These are phyloP conservation scores for Apeltes quadracus DNA, from an alignment of 2,113 vertebrate genomes.

Conservation along the genomic window DNA sequence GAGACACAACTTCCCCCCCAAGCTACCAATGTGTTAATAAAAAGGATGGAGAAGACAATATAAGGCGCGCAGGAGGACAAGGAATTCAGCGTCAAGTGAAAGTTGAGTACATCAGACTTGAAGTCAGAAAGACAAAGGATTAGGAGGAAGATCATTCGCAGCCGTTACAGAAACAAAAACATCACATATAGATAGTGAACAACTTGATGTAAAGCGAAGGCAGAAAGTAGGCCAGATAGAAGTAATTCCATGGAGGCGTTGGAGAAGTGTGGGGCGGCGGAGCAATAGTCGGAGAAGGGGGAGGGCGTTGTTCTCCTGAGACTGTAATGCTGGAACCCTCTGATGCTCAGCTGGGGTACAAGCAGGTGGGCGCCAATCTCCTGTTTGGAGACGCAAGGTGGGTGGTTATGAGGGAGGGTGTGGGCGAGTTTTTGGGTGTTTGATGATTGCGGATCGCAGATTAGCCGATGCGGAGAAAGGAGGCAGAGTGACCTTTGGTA, in stretches of 20 bases:
- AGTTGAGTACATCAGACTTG: slow-evolving; percentile 30
- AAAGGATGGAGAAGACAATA: slow-evolving; percentile 20
- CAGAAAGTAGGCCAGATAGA: slow-evolving; percentile 81
- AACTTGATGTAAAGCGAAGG: slow-evolving; percentile 65
- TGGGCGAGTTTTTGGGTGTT: background rate
- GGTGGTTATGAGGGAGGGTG: slow-evolving; percentile 42
- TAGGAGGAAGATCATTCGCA: slow-evolving; percentile 53
- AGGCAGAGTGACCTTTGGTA: slow-evolving; percentile 66
- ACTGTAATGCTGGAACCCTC: slow-evolving; percentile 62
- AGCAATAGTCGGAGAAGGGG: slow-evolving; percentile 23
- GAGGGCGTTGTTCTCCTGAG: slow-evolving; percentile 53
- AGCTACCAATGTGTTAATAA: slow-evolving; percentile 48
- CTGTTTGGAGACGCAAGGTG: slow-evolving; percentile 56
- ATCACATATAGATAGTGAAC: slow-evolving; percentile 65
- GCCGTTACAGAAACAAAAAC: slow-evolving; percentile 47
- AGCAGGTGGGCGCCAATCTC: slow-evolving; percentile 73
- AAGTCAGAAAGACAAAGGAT: slow-evolving; percentile 42
- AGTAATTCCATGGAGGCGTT: slow-evolving; percentile 74
- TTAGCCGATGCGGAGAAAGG: slow-evolving; percentile 33
- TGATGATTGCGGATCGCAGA: slow-evolving; percentile 10
- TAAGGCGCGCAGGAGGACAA: slow-evolving; percentile 2
- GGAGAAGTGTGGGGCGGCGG: slow-evolving; percentile 50
- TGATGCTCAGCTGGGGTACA: slow-evolving; percentile 68
- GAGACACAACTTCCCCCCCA: slow-evolving; percentile 43
- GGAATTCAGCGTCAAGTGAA: slow-evolving; percentile 32